phyloP scores from a whole-genome alignment of 2,888 invertebrate genomes.

The Thyatira batis region DNA sequence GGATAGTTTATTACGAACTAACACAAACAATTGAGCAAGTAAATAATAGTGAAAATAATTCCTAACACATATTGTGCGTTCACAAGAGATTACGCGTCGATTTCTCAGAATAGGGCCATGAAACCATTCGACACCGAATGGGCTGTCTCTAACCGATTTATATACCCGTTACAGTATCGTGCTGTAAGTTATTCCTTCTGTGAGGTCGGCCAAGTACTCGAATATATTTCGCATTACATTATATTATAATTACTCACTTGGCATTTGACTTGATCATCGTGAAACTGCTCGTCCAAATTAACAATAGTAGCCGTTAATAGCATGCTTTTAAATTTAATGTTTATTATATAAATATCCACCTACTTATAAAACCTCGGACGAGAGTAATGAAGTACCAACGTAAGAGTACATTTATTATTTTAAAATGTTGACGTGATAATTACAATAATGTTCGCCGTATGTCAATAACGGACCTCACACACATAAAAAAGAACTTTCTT shows the following conservation, averaged over 20 bases:
- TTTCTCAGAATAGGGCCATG: conserved; percentile 48
- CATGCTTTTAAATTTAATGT: conserved; percentile 31
- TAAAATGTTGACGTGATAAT: conserved; percentile 53
- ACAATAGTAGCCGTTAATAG: conserved; percentile 5
- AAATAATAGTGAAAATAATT: too few species aligned
- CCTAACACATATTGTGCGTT: not conserved
- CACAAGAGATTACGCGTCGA: conserved; percentile 1
- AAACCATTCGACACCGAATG: conserved; percentile 63
- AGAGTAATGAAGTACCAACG: conserved; percentile 28
- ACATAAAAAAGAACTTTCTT: conserved; percentile 69
- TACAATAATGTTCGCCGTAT: conserved; percentile 56
- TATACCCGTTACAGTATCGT: conserved; percentile 55
- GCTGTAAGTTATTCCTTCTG: conserved; percentile 49
- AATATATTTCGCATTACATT: conserved; percentile 29
- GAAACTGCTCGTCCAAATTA: not conserved
- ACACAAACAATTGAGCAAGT: too few species aligned
- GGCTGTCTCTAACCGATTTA: conserved; percentile 66
- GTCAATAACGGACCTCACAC: conserved; percentile 70
- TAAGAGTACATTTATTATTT: conserved; percentile 36
- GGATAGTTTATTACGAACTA: too few species aligned
- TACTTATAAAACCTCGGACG: conserved; percentile 13
- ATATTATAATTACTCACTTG: conserved; percentile 30
- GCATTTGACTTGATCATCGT: conserved; percentile 10
- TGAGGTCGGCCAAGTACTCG: conserved; percentile 24
- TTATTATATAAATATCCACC: conserved; percentile 24